Conservation (phyloP, 2,113 vertebrate genomes). For the Narcine bancroftii region DNA sequence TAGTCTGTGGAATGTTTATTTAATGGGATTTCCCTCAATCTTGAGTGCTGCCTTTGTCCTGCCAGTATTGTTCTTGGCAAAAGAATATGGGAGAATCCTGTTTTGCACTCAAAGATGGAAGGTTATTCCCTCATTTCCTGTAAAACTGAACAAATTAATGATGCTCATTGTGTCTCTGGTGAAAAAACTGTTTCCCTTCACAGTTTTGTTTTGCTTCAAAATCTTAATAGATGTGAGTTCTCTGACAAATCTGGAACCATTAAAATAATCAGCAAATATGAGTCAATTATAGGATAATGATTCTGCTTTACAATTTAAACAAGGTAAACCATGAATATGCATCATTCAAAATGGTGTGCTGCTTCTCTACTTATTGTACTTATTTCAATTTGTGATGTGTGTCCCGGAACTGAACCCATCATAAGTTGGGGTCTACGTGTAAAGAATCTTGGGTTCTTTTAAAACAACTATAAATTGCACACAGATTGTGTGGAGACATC, state of each 20-base stretch:
- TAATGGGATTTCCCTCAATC: constrained; percentile 16
- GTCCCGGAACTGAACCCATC: too few relatives aligned
- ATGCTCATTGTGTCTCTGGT: not conserved
- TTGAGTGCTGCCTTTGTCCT: constrained; percentile 18
- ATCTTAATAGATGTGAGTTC: not conserved
- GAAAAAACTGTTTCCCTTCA: not conserved
- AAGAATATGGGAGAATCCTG: not conserved
- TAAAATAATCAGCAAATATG: not conserved
- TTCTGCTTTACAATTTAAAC: constrained; percentile 8
- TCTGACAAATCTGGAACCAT: not conserved
- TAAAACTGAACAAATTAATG: not conserved
- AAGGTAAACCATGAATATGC: not conserved
- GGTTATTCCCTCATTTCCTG: constrained; percentile 16
- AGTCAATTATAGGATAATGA: not conserved
- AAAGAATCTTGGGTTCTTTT: too few relatives aligned
- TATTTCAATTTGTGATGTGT: too few relatives aligned
- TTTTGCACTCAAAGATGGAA: constrained; percentile 13
- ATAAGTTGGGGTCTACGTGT: too few relatives aligned
- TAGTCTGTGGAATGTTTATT: not conserved
- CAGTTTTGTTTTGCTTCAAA: not conserved
- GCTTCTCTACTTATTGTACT: not conserved
- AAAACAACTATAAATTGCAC: too few relatives aligned
- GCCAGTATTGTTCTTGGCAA: constrained; percentile 18
- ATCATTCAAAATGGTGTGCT: not conserved
- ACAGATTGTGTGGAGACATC: too few relatives aligned